Evolutionary conservation across 2,888 invertebrate genomes (phyloP).

Genomic region (Hypselothyrea guttata): DNA sequence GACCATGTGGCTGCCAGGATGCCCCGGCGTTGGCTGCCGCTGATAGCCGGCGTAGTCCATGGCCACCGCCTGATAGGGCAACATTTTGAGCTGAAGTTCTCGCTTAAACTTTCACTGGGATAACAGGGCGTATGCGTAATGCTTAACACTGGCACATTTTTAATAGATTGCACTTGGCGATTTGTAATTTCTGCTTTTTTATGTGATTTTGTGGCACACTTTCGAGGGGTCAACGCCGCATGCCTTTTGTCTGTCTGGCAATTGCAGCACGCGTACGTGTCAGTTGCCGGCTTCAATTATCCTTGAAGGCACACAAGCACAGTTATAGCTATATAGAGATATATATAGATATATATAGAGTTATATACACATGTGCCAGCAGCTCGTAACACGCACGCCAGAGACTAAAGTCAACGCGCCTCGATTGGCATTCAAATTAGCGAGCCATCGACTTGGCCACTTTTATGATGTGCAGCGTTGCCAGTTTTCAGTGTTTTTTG

Average conservation of each 20-base stretch:
- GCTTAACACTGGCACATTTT: neutral
- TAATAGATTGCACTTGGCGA: conserved; percentile 32
- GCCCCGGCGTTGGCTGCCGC: conserved; percentile 83
- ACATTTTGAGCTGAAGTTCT: conserved; percentile 83
- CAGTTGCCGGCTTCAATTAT: conserved; percentile 67
- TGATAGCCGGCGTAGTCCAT: conserved; percentile 91
- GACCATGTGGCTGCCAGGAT: conserved; percentile 81
- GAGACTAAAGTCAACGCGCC: conserved; percentile 45
- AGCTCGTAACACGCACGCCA: neutral
- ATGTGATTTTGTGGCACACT: conserved; percentile 40
- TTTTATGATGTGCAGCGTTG: conserved; percentile 22
- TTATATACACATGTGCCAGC: too few relatives aligned
- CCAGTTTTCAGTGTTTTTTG: conserved; percentile 38
- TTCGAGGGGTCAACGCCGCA: conserved; percentile 55
- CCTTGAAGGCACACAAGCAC: conserved; percentile 42
- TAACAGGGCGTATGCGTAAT: conserved; percentile 19
- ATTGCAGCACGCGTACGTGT: conserved; percentile 69
- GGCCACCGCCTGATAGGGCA: conserved; percentile 94
- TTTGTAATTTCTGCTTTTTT: conserved; percentile 27
- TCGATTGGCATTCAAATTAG: conserved; percentile 78
- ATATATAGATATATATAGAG: too few relatives aligned
- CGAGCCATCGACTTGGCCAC: conserved; percentile 58
- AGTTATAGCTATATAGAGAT: too few relatives aligned
- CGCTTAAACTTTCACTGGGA: neutral
- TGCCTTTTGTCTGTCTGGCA: conserved; percentile 54